A percentile compares a stretch with the other conserved stretches of the same genome.
Evolutionary conservation across 1,140 invertebrate genomes (phyloP).

Genomic region (Stenopsyche tienmushanensis): DNA sequence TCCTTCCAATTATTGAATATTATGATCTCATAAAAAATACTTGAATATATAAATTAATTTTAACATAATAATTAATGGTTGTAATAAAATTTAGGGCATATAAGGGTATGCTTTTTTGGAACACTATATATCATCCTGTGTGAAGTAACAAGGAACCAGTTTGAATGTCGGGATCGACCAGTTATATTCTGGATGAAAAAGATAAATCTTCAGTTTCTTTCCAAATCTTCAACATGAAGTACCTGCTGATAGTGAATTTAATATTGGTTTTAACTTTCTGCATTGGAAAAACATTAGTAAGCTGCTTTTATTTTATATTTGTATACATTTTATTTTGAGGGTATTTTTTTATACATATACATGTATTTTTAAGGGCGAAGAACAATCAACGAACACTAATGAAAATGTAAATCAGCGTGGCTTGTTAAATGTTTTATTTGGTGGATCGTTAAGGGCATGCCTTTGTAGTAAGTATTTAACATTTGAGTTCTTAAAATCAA

Average conservation of each 20-base stretch:
- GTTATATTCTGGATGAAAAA: background rate
- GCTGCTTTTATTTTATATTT: too few relatives aligned
- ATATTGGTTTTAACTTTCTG: background rate
- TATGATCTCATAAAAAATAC: too few relatives aligned
- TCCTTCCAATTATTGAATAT: too few relatives aligned
- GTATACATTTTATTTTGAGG: too few relatives aligned
- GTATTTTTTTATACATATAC: too few relatives aligned
- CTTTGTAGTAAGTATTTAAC: constrained; percentile 19
- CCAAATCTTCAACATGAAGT: background rate
- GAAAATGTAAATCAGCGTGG: background rate
- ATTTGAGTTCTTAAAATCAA: too few relatives aligned
- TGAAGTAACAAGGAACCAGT: too few relatives aligned
- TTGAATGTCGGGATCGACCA: constrained; percentile 1
- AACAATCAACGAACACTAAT: too few relatives aligned
- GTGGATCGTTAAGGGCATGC: constrained; percentile 4
- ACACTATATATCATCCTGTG: background rate
- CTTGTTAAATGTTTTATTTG: background rate
- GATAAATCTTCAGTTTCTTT: background rate
- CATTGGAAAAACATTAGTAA: background rate
- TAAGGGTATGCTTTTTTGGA: background rate
- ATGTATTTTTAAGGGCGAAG: too few relatives aligned
- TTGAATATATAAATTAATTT: too few relatives aligned
- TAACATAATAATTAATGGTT: too few relatives aligned
- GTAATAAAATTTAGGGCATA: too few relatives aligned
- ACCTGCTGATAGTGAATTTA: background rate